These are phyloP conservation scores for Bostrychus sinensis DNA, from an alignment of 2,113 vertebrate species.

Conservation along the genomic window DNA sequence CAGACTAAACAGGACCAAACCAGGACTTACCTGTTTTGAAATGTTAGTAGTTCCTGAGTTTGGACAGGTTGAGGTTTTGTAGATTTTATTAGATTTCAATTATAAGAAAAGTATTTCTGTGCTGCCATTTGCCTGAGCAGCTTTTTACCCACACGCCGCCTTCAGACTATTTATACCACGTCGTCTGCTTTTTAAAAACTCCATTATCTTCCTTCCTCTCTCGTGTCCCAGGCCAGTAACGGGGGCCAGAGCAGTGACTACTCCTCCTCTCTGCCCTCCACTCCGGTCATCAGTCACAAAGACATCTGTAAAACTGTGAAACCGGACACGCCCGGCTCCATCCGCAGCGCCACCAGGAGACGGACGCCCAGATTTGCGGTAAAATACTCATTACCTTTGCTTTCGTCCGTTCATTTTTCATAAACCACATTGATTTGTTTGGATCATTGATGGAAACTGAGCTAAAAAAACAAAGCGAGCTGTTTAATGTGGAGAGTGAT, in stretches of 20 bases:
- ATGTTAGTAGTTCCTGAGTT: too few relatives aligned
- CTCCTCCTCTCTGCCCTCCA: conserved; percentile 94
- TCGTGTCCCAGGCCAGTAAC: conserved; percentile 85
- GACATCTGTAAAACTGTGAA: conserved; percentile 85
- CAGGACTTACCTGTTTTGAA: too few relatives aligned
- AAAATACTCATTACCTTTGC: conserved; percentile 10
- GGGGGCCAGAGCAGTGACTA: conserved; percentile 93
- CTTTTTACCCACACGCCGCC: neutral
- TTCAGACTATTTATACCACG: conserved; percentile 7
- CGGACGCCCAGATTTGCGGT: conserved; percentile 88
- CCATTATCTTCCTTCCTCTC: conserved; percentile 43
- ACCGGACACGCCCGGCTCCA: conserved; percentile 83
- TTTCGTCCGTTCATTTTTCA: neutral
- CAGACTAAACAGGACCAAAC: too few relatives aligned
- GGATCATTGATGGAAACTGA: too few relatives aligned
- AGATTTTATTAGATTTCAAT: too few relatives aligned
- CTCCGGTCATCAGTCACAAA: conserved; percentile 92
- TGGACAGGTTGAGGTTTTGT: too few relatives aligned
- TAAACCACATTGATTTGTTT: too few relatives aligned
- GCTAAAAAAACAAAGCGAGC: too few relatives aligned
- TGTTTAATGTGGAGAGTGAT: neutral
- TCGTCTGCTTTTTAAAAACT: conserved; percentile 13
- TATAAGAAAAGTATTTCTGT: too few relatives aligned
- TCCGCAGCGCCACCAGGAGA: conserved; percentile 86
- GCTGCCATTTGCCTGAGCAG: neutral